Percentiles rank a stretch among this genome's conserved stretches.
Conservation (phyloP, 1,140 invertebrate genomes). For the Acromyrmex echinatior region DNA sequence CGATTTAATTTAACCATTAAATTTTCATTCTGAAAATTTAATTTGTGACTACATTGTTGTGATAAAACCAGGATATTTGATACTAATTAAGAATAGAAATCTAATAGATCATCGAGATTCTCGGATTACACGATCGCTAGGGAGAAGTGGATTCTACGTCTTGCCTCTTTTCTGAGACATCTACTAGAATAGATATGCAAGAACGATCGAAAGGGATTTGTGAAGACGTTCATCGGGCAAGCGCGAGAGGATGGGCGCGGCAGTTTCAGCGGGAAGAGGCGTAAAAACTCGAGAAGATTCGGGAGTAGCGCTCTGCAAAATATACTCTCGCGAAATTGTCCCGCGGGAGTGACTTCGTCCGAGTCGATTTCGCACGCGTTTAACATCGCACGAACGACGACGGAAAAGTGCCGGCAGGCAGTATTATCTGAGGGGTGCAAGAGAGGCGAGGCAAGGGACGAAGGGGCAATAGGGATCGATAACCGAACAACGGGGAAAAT, state of each 20-base stretch:
- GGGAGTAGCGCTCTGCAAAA: slow-evolving; percentile 35
- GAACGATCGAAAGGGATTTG: slow-evolving; percentile 60
- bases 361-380: slow-evolving; percentile 71
- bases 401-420: slow-evolving; percentile 52
- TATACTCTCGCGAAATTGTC: slow-evolving; percentile 69
- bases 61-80: slow-evolving; percentile 5
- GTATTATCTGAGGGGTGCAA: slow-evolving; percentile 63
- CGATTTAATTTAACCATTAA: background rate
- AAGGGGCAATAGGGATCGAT: slow-evolving; percentile 67
- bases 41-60: background rate
- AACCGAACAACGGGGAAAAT: slow-evolving; percentile 75
- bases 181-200: background rate
- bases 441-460: slow-evolving; percentile 48
- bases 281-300: slow-evolving; percentile 50
- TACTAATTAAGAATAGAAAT: background rate
- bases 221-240: slow-evolving; percentile 15
- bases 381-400: slow-evolving; percentile 57
- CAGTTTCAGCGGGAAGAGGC: slow-evolving; percentile 26
- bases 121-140: background rate
- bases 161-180: slow-evolving; percentile 36
- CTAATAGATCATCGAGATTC: slow-evolving; percentile 5
- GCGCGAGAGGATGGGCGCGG: slow-evolving; percentile 47
- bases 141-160: slow-evolving; percentile 6
- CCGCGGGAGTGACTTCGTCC: slow-evolving; percentile 62
- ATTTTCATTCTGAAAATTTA: slow-evolving; percentile 8